A percentile compares a stretch with the other conserved stretches of the same genome.
Conservation (phyloP, 2,888 invertebrate genomes). For the Cremastinae sp. region DNA sequence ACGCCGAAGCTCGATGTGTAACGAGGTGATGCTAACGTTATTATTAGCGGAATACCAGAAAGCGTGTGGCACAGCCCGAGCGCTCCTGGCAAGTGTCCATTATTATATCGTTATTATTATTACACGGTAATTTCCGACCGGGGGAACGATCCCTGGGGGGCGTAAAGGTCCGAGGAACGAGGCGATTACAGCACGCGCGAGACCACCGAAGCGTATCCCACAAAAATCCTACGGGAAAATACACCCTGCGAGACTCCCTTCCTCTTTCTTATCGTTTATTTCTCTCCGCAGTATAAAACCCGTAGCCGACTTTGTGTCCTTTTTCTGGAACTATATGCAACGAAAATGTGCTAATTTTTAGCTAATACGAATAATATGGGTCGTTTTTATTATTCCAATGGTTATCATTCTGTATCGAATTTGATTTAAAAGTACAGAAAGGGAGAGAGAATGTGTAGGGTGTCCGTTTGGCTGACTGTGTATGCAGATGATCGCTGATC, state of each 20-base stretch:
- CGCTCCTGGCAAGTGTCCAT: slow-evolving; percentile 47
- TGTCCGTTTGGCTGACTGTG: slow-evolving; percentile 32
- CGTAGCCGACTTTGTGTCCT: too few species aligned
- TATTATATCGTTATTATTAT: slow-evolving; percentile 64
- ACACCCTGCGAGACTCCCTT: too few species aligned
- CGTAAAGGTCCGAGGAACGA: slow-evolving; percentile 34
- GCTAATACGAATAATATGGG: too few species aligned
- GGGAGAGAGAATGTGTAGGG: slow-evolving; percentile 18
- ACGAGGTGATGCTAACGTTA: slow-evolving; percentile 60
- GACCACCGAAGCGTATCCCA: slow-evolving; percentile 18
- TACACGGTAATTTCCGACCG: slow-evolving; percentile 59
- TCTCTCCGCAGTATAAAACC: too few species aligned
- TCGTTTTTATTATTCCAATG: too few species aligned
- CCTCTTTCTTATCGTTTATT: too few species aligned
- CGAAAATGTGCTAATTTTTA: too few species aligned
- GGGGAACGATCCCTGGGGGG: slow-evolving; percentile 55
- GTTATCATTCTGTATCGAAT: too few species aligned
- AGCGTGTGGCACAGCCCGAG: slow-evolving; percentile 14
- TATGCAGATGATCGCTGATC: slow-evolving; percentile 57
- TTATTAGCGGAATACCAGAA: slow-evolving; percentile 56
- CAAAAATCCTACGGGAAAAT: slow-evolving; percentile 48
- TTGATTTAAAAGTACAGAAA: slow-evolving; percentile 9
- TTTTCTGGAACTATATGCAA: too few species aligned
- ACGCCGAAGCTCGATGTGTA: slow-evolving; percentile 53
- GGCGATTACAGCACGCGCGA: slow-evolving; percentile 47